Evolutionary conservation across 2,797 vertebrate genomes (phyloP).

Genomic region (Knipowitschia caucasica): DNA sequence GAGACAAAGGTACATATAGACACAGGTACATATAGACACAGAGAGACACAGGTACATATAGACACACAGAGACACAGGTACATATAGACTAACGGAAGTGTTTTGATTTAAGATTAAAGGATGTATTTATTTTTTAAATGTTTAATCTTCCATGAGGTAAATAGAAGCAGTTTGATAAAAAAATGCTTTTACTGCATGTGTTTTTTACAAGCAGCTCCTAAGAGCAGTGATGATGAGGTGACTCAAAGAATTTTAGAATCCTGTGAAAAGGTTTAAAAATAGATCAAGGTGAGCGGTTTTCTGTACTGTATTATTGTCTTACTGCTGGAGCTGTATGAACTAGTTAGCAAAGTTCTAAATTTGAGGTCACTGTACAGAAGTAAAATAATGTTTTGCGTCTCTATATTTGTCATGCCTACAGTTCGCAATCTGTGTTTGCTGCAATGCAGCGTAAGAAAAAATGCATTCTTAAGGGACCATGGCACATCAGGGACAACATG

Average conservation of each 20-base stretch:
- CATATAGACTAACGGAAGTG: too few species aligned
- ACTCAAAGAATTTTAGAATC: conserved; percentile 44
- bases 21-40: too few species aligned
- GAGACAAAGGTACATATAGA: too few species aligned
- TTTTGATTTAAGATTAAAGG: too few species aligned
- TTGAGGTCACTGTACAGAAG: conserved; percentile 2
- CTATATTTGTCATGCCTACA: conserved; percentile 3
- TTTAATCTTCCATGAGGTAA: too few species aligned
- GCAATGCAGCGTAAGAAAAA: conserved; percentile 59
- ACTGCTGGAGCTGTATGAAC: neutral
- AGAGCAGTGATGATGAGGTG: conserved; percentile 36
- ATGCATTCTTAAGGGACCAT: conserved; percentile 10
- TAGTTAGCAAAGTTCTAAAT: conserved; percentile 2
- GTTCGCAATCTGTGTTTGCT: conserved; percentile 53
- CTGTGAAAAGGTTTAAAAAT: conserved; percentile 24
- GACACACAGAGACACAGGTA: too few species aligned
- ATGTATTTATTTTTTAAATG: too few species aligned
- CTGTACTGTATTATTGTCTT: conserved; percentile 25
- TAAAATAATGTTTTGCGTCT: too few species aligned
- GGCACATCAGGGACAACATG: conserved; percentile 16
- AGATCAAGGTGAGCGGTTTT: conserved; percentile 19
- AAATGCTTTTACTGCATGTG: conserved; percentile 6
- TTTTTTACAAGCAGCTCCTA: conserved; percentile 26
- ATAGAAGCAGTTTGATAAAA: too few species aligned
- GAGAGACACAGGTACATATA: too few species aligned